A percentile compares a stretch with the other conserved stretches of the same genome.
phyloP scores from a whole-genome alignment of 1,140 invertebrate species.

The Eubasilissa regina region DNA sequence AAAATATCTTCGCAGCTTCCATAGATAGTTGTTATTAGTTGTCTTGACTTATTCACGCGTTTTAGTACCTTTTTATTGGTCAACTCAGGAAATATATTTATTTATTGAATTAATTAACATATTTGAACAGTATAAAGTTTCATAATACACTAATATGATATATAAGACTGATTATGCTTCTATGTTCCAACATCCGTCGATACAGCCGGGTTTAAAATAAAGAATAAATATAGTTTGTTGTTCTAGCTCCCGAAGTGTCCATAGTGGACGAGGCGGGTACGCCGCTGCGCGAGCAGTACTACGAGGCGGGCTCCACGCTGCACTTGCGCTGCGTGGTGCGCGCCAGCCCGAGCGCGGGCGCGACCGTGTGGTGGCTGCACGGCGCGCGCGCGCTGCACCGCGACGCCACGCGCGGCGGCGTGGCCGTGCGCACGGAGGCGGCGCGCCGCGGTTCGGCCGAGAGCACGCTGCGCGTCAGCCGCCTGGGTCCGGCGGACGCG shows the following conservation, averaged over 20 bases:
- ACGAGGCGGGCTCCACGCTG: slow-evolving; percentile 84
- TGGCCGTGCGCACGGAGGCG: slow-evolving; percentile 70
- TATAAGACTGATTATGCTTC: too few species aligned
- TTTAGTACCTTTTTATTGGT: too few species aligned
- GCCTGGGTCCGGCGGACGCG: slow-evolving; percentile 82
- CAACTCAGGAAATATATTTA: too few species aligned
- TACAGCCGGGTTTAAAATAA: too few species aligned
- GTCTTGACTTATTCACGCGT: too few species aligned
- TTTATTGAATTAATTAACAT: too few species aligned
- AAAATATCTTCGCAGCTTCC: too few species aligned
- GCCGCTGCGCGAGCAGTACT: slow-evolving; percentile 81
- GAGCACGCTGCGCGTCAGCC: slow-evolving; percentile 82
- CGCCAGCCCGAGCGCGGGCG: slow-evolving; percentile 78
- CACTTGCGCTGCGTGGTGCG: slow-evolving; percentile 82
- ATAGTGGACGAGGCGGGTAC: slow-evolving; percentile 82
- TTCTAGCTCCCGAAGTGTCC: slow-evolving; percentile 81
- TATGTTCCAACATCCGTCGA: too few species aligned
- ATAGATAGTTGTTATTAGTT: too few species aligned
- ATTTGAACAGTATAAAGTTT: too few species aligned
- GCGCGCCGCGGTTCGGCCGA: slow-evolving; percentile 69
- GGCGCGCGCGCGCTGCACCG: slow-evolving; percentile 81
- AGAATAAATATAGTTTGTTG: too few species aligned
- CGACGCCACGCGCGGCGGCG: slow-evolving; percentile 82
- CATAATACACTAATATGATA: too few species aligned
- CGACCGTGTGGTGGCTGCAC: slow-evolving; percentile 82